phyloP scores from a whole-genome alignment of 2,888 invertebrate genomes.

The Eulithis testata region DNA sequence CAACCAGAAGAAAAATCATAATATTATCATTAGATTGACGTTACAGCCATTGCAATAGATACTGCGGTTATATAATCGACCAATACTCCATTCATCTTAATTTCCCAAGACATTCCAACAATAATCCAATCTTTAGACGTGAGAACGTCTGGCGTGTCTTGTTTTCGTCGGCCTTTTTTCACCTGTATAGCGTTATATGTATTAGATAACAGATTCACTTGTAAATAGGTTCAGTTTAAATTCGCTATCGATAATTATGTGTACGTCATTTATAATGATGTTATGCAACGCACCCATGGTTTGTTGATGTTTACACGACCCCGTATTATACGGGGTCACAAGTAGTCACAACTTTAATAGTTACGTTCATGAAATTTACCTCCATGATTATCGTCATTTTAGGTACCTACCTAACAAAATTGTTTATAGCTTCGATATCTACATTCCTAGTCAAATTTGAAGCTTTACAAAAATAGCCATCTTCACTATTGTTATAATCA shows the following conservation, averaged over 20 bases:
- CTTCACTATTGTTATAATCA: neutral
- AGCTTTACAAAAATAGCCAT: too few relatives aligned
- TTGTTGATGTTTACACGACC: conserved; percentile 50
- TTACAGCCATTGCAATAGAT: neutral
- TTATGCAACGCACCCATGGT: conserved; percentile 41
- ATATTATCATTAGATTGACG: conserved; percentile 16
- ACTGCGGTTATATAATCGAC: neutral
- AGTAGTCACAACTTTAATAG: too few relatives aligned
- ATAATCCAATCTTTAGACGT: neutral
- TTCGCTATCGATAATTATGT: conserved; percentile 6
- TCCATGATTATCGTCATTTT: neutral
- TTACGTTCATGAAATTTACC: conserved; percentile 20
- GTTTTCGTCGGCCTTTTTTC: conserved; percentile 5
- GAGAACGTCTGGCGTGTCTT: conserved; percentile 7
- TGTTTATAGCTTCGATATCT: too few relatives aligned
- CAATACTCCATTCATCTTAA: conserved; percentile 1
- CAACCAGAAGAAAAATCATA: conserved; percentile 22
- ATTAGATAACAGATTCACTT: conserved; percentile 11
- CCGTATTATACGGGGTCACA: too few relatives aligned
- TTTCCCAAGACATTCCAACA: conserved; percentile 1
- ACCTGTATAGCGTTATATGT: neutral
- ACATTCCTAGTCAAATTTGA: too few relatives aligned
- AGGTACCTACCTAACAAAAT: too few relatives aligned
- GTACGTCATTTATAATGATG: conserved; percentile 18
- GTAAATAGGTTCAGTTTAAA: conserved; percentile 1